A percentile compares a stretch with the other conserved stretches of the same genome.
These are phyloP conservation scores for Pomacea canaliculata DNA, from an alignment of 2,888 invertebrate species.

Conservation along the genomic window DNA sequence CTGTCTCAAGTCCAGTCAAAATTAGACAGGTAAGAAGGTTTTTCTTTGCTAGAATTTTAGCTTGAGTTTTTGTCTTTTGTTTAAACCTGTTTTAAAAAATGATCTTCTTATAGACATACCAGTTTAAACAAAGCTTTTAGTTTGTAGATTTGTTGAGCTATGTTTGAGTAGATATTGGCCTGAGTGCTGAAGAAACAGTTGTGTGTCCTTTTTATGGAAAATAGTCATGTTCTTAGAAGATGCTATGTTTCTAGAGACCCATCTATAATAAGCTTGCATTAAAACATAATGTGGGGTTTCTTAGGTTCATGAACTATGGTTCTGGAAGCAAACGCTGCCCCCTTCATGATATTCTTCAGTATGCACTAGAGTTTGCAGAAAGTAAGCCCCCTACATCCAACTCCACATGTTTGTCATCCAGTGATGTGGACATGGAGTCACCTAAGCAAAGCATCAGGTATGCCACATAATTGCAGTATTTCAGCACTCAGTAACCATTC, in stretches of 20 bases:
- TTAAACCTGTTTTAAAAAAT: too few relatives aligned
- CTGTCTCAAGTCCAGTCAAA: slow-evolving; percentile 61
- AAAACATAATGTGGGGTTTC: background rate
- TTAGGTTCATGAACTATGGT: slow-evolving; percentile 68
- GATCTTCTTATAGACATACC: too few relatives aligned
- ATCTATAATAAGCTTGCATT: too few relatives aligned
- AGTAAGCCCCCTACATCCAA: slow-evolving; percentile 49
- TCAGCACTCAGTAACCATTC: too few relatives aligned
- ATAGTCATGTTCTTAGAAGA: too few relatives aligned
- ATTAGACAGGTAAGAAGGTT: slow-evolving; percentile 67
- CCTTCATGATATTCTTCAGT: slow-evolving; percentile 68
- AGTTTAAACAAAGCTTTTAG: too few relatives aligned
- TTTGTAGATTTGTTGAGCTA: too few relatives aligned
- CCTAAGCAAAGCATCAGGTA: slow-evolving; percentile 52
- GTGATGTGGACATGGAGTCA: slow-evolving; percentile 68
- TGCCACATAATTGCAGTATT: background rate
- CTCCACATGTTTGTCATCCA: slow-evolving; percentile 19
- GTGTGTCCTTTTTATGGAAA: too few relatives aligned
- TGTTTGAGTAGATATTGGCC: too few relatives aligned
- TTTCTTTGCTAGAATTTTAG: background rate
- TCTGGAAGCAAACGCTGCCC: slow-evolving; percentile 69
- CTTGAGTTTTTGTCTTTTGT: too few relatives aligned
- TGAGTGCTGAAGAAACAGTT: too few relatives aligned
- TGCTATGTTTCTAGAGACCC: too few relatives aligned
- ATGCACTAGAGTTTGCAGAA: slow-evolving; percentile 70